Percentiles rank a stretch among this genome's conserved stretches.
Conservation (phyloP, 2,888 invertebrate genomes). For the Leptura quadrifasciata region DNA sequence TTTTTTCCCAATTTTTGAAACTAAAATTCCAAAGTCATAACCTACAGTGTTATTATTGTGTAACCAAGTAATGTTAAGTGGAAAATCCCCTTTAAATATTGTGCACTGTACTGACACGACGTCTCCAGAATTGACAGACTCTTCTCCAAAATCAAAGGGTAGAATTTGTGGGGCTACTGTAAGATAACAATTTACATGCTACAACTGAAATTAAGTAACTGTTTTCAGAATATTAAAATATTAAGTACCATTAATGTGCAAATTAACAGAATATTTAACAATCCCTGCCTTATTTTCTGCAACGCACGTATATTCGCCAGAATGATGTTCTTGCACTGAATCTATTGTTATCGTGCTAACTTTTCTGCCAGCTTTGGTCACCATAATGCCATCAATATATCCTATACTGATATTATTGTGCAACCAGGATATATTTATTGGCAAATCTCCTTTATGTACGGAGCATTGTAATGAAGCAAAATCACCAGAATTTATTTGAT, state of each 20-base stretch:
- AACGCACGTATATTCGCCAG: conserved; percentile 86
- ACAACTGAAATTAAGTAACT: conserved; percentile 5
- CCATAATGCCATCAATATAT: conserved; percentile 68
- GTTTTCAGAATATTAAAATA: conserved; percentile 40
- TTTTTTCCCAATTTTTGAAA: conserved; percentile 74
- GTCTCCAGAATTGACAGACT: conserved; percentile 81
- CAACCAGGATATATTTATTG: conserved; percentile 84
- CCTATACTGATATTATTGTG: conserved; percentile 80
- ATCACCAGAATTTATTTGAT: conserved; percentile 82
- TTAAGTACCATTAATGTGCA: conserved; percentile 76
- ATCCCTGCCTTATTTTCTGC: conserved; percentile 78
- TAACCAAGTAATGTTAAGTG: conserved; percentile 80
- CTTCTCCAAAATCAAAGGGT: conserved; percentile 77
- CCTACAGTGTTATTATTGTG: conserved; percentile 75
- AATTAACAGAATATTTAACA: conserved; percentile 74
- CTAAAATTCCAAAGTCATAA: conserved; percentile 67
- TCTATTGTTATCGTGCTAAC: conserved; percentile 80
- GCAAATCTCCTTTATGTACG: conserved; percentile 84
- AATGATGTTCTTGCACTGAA: conserved; percentile 82
- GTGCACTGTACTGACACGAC: conserved; percentile 82
- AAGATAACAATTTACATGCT: conserved; percentile 25
- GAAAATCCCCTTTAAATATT: conserved; percentile 83
- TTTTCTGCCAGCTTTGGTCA: conserved; percentile 75
- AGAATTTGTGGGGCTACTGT: conserved; percentile 74
- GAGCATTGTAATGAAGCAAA: conserved; percentile 82